Evolutionary conservation across 2,797 vertebrate genomes (phyloP).

Genomic region (Babyrousa celebensis): DNA sequence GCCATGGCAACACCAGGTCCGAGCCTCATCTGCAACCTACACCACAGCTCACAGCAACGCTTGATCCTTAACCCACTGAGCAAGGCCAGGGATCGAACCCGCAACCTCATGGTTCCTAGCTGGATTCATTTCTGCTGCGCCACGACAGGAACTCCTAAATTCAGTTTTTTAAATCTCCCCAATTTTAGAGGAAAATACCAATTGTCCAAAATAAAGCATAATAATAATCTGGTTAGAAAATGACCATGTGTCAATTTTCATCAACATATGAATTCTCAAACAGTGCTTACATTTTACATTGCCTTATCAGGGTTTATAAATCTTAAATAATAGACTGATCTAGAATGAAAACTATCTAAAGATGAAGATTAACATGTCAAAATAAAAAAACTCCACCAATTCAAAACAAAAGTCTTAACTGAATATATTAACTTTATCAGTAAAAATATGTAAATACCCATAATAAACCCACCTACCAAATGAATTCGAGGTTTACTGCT

Average conservation of each 20-base stretch:
- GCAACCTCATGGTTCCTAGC: no score
- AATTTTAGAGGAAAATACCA: slow-evolving; percentile 19
- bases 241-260: neutral
- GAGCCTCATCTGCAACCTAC: no score
- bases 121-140: no score
- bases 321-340: neutral
- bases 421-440: neutral
- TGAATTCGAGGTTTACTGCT: slow-evolving; percentile 41
- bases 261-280: slow-evolving; percentile 35
- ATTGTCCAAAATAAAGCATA: slow-evolving; percentile 44
- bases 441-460: neutral
- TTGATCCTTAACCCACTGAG: no score
- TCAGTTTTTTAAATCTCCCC: slow-evolving; percentile 31
- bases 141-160: neutral
- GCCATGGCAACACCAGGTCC: no score
- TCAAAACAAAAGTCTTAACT: slow-evolving; percentile 66
- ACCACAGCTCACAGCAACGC: no score
- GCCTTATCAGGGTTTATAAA: neutral
- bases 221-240: slow-evolving; percentile 55
- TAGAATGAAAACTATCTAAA: slow-evolving; percentile 28
- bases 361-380: neutral
- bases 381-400: slow-evolving; percentile 37
- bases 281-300: slow-evolving; percentile 1
- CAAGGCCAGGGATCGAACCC: no score
- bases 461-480: slow-evolving; percentile 61